Conservation (phyloP, 2,888 invertebrate genomes). For the Scotopteryx bipunctaria region DNA sequence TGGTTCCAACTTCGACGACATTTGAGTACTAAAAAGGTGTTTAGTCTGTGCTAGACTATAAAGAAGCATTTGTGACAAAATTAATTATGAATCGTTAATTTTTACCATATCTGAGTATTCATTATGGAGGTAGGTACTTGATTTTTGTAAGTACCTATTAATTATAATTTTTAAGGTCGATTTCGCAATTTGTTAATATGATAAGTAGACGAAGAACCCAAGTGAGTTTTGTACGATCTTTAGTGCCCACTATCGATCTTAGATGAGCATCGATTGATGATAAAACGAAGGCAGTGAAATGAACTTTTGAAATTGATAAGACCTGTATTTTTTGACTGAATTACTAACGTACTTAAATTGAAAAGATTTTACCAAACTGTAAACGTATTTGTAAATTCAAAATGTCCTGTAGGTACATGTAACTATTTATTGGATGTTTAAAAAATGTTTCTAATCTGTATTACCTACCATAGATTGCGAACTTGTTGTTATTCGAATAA, state of each 20-base stretch:
- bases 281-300: conserved; percentile 27
- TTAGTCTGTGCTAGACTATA: conserved; percentile 73
- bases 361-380: conserved; percentile 47
- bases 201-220: conserved; percentile 29
- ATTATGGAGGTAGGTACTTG: conserved; percentile 38
- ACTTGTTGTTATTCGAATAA: conserved; percentile 28
- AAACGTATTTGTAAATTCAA: conserved; percentile 47
- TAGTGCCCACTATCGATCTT: conserved; percentile 15
- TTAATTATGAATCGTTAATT: conserved; percentile 45
- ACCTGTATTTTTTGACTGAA: conserved; percentile 40
- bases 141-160: conserved; percentile 43
- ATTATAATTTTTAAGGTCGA: conserved; percentile 42
- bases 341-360: conserved; percentile 42
- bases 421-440: conserved; percentile 33
- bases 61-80: conserved; percentile 60
- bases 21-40: conserved; percentile 80
- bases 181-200: conserved; percentile 39
- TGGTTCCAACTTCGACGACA: conserved; percentile 93
- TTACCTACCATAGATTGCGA: conserved; percentile 27
- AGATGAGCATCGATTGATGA: conserved; percentile 10
- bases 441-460: conserved; percentile 32
- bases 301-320: conserved; percentile 29
- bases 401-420: conserved; percentile 36
- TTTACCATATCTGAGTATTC: conserved; percentile 47
- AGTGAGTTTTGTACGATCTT: conserved; percentile 21